Conservation (phyloP, 1,140 invertebrate genomes). For the Melitaea cinxia region DNA sequence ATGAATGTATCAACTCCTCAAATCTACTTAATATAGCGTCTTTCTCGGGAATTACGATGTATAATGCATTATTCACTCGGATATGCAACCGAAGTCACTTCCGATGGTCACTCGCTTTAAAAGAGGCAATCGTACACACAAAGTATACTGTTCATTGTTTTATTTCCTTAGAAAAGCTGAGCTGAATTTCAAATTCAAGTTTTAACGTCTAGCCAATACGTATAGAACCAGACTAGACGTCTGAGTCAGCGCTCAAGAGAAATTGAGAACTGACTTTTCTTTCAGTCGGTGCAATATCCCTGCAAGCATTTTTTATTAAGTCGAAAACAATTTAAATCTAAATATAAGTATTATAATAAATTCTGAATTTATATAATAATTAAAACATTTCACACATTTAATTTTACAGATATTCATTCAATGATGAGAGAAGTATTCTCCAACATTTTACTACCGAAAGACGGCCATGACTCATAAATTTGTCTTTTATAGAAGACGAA, state of each 20-base stretch:
- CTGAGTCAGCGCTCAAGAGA: slow-evolving; percentile 10
- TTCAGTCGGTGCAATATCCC: neutral
- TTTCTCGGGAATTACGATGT: slow-evolving; percentile 9
- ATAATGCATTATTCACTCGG: slow-evolving; percentile 31
- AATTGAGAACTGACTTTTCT: slow-evolving; percentile 12
- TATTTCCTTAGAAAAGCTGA: slow-evolving; percentile 31
- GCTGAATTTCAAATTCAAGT: slow-evolving; percentile 28
- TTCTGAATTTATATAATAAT: too few relatives aligned
- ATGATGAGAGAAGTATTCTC: too few relatives aligned
- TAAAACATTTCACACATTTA: too few relatives aligned
- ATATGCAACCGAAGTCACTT: slow-evolving; percentile 31
- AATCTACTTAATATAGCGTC: neutral
- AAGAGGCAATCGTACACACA: slow-evolving; percentile 16
- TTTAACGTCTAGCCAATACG: slow-evolving; percentile 15
- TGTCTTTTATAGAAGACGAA: too few relatives aligned
- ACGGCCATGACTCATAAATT: too few relatives aligned
- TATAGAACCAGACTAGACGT: slow-evolving; percentile 8
- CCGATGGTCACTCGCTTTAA: slow-evolving; percentile 25
- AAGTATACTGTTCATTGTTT: slow-evolving; percentile 29
- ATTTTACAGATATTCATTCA: too few relatives aligned
- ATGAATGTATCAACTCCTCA: neutral
- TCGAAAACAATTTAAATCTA: too few relatives aligned
- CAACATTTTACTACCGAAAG: too few relatives aligned
- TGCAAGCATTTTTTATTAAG: neutral
- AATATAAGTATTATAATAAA: too few relatives aligned